Base-by-base conservation (phyloP, 2,888 invertebrate genomes). In the Drosophila gaucha region DNA sequence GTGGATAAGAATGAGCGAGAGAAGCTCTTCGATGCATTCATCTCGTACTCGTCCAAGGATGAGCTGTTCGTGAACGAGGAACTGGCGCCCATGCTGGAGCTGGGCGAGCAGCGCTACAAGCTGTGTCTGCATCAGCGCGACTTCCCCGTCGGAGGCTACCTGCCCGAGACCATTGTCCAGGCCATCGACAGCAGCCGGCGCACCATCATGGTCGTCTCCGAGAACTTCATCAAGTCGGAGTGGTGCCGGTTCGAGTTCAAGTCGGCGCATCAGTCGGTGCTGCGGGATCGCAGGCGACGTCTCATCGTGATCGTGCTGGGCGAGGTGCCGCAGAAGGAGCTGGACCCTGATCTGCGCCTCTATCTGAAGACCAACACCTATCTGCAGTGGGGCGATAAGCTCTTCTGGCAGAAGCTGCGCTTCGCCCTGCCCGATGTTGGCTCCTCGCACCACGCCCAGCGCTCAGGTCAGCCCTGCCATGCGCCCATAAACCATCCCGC, bases 231-330 rank as follows among this genome's bases (percentile, higher is more conserved):
- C 78, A 96, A 97, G 92, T 97, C 97, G 90, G 98, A 98, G 92
- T 99, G 98, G 98, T 96, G 96, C 89, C 94, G 96, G 80, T 97
- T 97, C 91, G 98, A 99, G 92, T 98, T 98, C 92, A 97, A 97
- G 93, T 96, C 97, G 78, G 98, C 98, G 39, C 94, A 98, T 73
- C 97, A 96, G 91, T 97, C 97, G 91, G 96, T 97, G 80, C 93
- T 98, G 80, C 96, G 97, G 89, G 96, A 96, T 93, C 94, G 96
- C 90, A 94, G 96, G 89, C 95, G 96, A 87, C 95, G 96, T 91
- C 94, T 98, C 89, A 97, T 99, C 90, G 96, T 98, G 89, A 95
- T 99, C 85, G 94, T 98, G 85, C 94, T 97, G 89, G 98, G 97
- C 60, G 97, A 98, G 90, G 94, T 98, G 78, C 96, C 97, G 67